phyloP scores from a whole-genome alignment of 2,888 invertebrate genomes.

The Philaethria dido region DNA sequence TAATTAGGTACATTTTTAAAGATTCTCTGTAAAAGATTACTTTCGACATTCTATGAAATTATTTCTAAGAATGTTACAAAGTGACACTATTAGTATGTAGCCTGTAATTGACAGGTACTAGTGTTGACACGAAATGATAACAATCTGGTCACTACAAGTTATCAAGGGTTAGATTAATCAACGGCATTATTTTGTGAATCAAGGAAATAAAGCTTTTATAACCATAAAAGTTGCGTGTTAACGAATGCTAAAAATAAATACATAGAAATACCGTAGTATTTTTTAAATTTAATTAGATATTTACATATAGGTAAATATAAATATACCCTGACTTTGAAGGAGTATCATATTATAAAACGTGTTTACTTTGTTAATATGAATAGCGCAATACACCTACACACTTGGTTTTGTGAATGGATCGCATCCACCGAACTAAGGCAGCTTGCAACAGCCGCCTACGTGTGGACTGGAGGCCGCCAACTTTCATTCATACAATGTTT shows the following conservation, averaged over 20 bases:
- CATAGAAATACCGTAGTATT: background rate
- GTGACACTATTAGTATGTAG: constrained; percentile 25
- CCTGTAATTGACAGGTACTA: constrained; percentile 34
- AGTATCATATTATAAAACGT: constrained; percentile 42
- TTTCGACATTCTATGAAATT: constrained; percentile 12
- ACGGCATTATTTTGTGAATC: constrained; percentile 2
- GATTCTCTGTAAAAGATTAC: constrained; percentile 23
- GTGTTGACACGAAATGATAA: constrained; percentile 31
- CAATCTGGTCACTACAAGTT: constrained; percentile 22
- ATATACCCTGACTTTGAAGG: constrained; percentile 32
- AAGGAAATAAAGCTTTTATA: background rate
- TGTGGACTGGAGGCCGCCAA: constrained; percentile 74
- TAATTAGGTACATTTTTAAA: constrained; percentile 24
- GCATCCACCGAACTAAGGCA: constrained; percentile 47
- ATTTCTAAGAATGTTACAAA: constrained; percentile 24
- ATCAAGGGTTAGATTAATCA: constrained; percentile 26
- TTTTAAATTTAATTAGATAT: constrained; percentile 5
- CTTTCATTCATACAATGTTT: constrained; percentile 75
- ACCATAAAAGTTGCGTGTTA: too few relatives aligned
- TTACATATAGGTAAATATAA: constrained; percentile 16
- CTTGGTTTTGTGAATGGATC: constrained; percentile 71
- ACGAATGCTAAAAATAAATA: too few relatives aligned
- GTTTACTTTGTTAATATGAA: constrained; percentile 58
- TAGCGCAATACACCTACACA: constrained; percentile 61
- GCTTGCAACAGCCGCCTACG: constrained; percentile 79